phyloP scores from a whole-genome alignment of 2,797 vertebrate species.

The Eidolon dupreanum region DNA sequence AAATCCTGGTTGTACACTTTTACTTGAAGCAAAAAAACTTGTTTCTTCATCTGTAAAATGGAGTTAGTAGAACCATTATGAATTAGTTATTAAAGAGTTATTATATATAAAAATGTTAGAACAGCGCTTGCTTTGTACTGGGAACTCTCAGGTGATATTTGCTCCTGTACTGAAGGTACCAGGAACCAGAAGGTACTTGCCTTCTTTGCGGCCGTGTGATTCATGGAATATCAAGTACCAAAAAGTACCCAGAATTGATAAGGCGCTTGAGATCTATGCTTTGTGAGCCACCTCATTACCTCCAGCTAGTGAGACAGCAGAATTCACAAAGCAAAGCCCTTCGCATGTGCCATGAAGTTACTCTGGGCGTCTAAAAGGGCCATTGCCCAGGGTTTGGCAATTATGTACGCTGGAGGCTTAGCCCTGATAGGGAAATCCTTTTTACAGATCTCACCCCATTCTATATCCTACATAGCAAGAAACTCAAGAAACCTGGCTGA shows the following conservation, averaged over 20 bases:
- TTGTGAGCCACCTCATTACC: neutral
- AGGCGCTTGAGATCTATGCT: neutral
- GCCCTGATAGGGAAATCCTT: neutral
- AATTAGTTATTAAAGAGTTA: neutral
- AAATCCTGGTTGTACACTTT: neutral
- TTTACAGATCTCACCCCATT: neutral
- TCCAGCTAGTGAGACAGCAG: neutral
- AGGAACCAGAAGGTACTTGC: neutral
- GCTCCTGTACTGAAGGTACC: neutral
- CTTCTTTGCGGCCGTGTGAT: neutral
- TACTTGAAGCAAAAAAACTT: neutral
- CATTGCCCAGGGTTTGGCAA: no score
- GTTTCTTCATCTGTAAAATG: constrained; percentile 27
- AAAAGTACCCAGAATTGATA: neutral
- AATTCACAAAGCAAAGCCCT: neutral
- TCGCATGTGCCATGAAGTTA: neutral
- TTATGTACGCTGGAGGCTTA: neutral
- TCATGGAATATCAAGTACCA: neutral
- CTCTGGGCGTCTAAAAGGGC: neutral
- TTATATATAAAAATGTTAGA: neutral
- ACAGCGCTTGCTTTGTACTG: neutral
- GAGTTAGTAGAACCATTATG: neutral
- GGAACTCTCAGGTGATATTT: neutral
- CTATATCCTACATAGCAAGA: neutral
- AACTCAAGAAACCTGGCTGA: neutral